Evolutionary conservation across 2,113 vertebrate genomes (phyloP).

Genomic region (Amblyornis subalaris): DNA sequence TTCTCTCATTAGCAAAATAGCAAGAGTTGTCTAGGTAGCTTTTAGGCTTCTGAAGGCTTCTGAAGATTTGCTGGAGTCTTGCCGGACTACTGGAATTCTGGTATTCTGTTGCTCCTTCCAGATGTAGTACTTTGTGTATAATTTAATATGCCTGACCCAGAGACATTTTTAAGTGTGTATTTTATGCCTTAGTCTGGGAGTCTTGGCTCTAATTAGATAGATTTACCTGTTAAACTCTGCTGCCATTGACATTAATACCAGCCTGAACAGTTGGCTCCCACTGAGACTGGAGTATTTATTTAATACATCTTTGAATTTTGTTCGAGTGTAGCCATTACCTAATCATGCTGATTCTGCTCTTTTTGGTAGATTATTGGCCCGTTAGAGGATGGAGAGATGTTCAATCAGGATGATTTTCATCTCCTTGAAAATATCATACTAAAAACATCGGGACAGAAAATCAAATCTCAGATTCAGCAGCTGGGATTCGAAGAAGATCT

Average conservation of each 20-base stretch:
- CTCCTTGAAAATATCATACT: conserved; percentile 93
- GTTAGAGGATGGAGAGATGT: conserved; percentile 85
- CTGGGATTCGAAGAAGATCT: conserved; percentile 89
- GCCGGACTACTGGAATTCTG: background rate
- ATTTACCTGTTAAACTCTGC: background rate
- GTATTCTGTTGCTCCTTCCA: background rate
- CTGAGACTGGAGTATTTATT: background rate
- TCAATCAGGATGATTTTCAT: conserved; percentile 97
- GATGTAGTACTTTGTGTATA: background rate
- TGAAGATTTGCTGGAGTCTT: background rate
- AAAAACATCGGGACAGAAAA: conserved; percentile 93
- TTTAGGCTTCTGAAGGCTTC: background rate
- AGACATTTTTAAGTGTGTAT: background rate
- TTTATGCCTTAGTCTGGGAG: background rate
- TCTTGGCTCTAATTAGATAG: background rate
- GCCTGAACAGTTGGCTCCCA: background rate
- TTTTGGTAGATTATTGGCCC: conserved; percentile 88
- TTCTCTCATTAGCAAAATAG: background rate
- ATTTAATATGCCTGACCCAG: background rate
- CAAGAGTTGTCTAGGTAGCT: background rate
- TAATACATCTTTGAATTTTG: background rate
- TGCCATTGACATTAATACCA: background rate
- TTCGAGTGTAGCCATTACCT: background rate
- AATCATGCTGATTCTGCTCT: background rate
- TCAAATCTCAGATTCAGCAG: conserved; percentile 88